A percentile compares a stretch with the other conserved stretches of the same genome.
These are phyloP conservation scores for Cygnus buccinator DNA, from an alignment of 2,113 vertebrate genomes.

Conservation along the genomic window DNA sequence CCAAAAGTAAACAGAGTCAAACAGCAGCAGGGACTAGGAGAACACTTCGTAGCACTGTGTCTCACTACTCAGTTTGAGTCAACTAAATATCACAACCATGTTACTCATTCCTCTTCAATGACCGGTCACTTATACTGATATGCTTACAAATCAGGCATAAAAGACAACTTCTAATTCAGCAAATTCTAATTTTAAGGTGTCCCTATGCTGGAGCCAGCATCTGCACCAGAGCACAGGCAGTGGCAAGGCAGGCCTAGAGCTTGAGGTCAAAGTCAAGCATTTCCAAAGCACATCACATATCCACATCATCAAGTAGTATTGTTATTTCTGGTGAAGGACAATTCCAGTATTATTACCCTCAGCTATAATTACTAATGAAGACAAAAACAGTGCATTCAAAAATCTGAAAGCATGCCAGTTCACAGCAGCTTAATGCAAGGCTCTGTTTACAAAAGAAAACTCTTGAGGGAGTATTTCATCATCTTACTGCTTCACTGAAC, in stretches of 20 bases:
- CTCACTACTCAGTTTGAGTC: not conserved
- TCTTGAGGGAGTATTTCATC: slow-evolving; percentile 58
- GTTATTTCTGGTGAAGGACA: not conserved
- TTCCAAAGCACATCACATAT: not conserved
- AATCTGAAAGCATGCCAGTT: slow-evolving; percentile 25
- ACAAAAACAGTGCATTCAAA: slow-evolving; percentile 24
- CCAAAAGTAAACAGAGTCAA: not conserved
- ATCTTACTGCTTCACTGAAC: slow-evolving; percentile 58
- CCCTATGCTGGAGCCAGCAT: not conserved
- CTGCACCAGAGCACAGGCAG: not conserved
- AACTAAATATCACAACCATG: not conserved
- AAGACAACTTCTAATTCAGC: not conserved
- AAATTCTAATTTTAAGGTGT: not conserved
- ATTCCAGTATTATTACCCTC: slow-evolving; percentile 11
- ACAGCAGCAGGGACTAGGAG: not conserved
- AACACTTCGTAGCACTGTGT: not conserved
- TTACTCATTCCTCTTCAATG: not conserved
- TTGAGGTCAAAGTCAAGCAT: not conserved
- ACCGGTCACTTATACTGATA: accelerated
- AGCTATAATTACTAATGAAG: slow-evolving; percentile 54
- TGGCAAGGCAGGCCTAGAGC: not conserved
- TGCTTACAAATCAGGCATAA: not conserved
- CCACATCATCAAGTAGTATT: not conserved
- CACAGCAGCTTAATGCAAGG: slow-evolving; percentile 38
- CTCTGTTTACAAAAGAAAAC: slow-evolving; percentile 12